A percentile compares a stretch with the other conserved stretches of the same genome.
Conservation (phyloP, 2,113 vertebrate genomes). For the Oncorhynchus gorbuscha region DNA sequence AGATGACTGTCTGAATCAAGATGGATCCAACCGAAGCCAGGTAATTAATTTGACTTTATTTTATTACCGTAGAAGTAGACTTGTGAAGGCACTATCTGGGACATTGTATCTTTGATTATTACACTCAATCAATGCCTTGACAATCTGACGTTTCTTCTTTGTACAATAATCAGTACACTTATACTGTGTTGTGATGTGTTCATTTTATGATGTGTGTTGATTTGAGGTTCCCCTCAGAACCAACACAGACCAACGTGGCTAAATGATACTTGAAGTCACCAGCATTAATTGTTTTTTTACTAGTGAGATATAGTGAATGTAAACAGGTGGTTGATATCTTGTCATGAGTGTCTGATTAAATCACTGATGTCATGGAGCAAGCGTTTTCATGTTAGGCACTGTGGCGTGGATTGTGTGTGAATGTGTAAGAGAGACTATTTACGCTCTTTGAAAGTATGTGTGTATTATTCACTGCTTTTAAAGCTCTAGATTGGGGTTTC, state of each 20-base stretch:
- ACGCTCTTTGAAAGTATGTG: background rate
- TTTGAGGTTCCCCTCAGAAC: background rate
- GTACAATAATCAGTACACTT: too few relatives aligned
- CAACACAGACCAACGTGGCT: background rate
- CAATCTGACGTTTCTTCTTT: too few relatives aligned
- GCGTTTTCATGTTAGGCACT: background rate
- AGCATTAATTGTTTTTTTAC: too few relatives aligned
- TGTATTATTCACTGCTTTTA: too few relatives aligned
- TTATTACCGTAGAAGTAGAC: too few relatives aligned
- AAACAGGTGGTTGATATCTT: too few relatives aligned
- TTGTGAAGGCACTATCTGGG: too few relatives aligned
- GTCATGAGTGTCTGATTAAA: background rate
- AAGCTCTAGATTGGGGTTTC: too few relatives aligned
- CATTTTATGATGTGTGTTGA: background rate
- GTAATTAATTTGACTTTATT: slow-evolving; percentile 37
- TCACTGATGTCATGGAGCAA: background rate
- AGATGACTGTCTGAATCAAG: slow-evolving; percentile 63
- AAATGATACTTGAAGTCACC: too few relatives aligned
- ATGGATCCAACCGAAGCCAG: slow-evolving; percentile 65
- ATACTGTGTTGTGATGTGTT: background rate
- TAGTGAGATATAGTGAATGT: too few relatives aligned
- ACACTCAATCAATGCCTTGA: too few relatives aligned
- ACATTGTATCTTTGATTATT: too few relatives aligned
- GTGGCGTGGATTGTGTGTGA: background rate
- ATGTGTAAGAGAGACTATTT: background rate